These are phyloP conservation scores for Capromys pilorides DNA, from an alignment of 2,797 vertebrate genomes.

Conservation along the genomic window DNA sequence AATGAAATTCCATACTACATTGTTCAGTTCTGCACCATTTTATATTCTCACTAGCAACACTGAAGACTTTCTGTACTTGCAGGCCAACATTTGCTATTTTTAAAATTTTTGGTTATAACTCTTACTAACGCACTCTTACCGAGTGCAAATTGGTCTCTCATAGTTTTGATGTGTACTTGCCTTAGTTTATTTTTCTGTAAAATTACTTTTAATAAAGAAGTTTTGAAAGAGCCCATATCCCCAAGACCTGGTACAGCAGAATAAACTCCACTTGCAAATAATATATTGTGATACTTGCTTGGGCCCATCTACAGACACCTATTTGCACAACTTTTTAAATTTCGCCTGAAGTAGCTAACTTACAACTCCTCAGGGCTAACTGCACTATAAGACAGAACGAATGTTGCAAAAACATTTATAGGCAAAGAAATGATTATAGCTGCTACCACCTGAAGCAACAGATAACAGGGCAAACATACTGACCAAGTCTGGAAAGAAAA, in stretches of 20 bases:
- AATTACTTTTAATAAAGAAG: neutral
- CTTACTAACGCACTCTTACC: neutral
- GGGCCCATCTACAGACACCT: neutral
- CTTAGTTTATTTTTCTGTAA: neutral
- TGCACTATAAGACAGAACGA: neutral
- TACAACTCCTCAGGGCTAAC: neutral
- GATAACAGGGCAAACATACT: neutral
- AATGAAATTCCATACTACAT: neutral
- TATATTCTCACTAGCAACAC: neutral
- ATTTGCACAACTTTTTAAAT: neutral
- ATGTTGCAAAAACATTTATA: neutral
- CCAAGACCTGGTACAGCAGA: neutral
- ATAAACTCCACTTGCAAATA: neutral
- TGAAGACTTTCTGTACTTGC: neutral
- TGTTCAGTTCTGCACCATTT: neutral
- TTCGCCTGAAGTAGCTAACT: neutral
- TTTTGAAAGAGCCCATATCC: neutral
- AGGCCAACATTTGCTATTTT: neutral
- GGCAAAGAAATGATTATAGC: too few species aligned
- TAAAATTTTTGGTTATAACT: neutral
- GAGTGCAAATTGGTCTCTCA: neutral
- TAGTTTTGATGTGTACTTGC: neutral
- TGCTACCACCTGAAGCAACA: neutral
- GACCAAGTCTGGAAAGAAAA: neutral
- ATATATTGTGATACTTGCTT: neutral